Conservation (phyloP, 2,797 vertebrate species). For the Mareca strepera region DNA sequence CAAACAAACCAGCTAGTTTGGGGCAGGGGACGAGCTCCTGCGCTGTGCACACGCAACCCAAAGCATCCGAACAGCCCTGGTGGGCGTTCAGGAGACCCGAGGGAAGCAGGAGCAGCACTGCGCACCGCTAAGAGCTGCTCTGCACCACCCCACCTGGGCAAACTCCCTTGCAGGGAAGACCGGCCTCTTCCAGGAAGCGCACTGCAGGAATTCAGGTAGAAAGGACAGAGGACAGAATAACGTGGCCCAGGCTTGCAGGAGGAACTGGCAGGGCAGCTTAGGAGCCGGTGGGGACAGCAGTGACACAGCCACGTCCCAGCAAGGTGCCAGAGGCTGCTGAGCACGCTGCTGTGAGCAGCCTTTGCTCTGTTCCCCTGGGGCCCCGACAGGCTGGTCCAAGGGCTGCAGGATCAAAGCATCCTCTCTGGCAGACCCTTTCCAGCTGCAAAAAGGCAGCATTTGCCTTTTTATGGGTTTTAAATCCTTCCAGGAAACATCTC, state of each 20-base stretch:
- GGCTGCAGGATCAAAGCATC: not conserved
- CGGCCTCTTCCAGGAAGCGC: not conserved
- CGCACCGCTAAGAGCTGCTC: not conserved
- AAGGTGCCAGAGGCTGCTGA: not conserved
- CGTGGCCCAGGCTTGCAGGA: rapidly evolving
- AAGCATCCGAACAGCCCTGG: not conserved
- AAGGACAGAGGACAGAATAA: not conserved
- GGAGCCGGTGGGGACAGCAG: not conserved
- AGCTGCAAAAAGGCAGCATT: not conserved
- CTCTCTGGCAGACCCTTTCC: not conserved
- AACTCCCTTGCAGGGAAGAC: not conserved
- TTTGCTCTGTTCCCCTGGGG: not conserved
- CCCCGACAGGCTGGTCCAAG: not conserved
- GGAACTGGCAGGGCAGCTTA: not conserved
- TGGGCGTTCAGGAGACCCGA: rapidly evolving
- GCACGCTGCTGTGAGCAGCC: not conserved
- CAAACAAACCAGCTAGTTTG: not conserved
- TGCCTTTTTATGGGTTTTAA: not conserved
- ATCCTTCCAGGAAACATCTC: not conserved
- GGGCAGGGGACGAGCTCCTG: not conserved
- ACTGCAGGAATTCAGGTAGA: not conserved
- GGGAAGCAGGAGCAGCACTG: not conserved
- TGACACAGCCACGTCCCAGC: not conserved
- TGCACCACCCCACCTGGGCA: not conserved
- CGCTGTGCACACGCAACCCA: rapidly evolving